A percentile compares a stretch with the other conserved stretches of the same genome.
Evolutionary conservation across 2,797 vertebrate species (phyloP).

Genomic region (Lates japonicus): DNA sequence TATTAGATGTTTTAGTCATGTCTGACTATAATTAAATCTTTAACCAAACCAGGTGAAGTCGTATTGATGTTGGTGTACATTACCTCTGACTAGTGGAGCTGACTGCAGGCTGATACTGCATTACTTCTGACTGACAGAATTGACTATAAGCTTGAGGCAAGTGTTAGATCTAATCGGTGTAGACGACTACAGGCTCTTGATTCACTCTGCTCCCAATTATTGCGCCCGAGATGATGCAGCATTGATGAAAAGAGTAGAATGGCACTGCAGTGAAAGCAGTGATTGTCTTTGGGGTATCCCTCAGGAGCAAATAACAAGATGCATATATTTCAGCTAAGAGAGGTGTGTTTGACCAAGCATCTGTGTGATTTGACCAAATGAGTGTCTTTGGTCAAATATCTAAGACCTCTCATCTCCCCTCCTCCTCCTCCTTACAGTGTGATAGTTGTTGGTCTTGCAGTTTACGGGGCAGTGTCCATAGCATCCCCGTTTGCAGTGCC

Average conservation of each 20-base stretch:
- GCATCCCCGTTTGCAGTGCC: conserved; percentile 8
- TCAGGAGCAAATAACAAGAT: conserved; percentile 27
- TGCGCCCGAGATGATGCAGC: conserved; percentile 36
- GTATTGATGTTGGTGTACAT: conserved; percentile 37
- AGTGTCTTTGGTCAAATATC: conserved; percentile 14
- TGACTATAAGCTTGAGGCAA: conserved; percentile 45
- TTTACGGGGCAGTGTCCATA: conserved; percentile 43
- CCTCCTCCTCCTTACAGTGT: conserved; percentile 13
- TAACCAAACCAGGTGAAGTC: conserved; percentile 11
- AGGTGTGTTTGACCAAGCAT: background rate
- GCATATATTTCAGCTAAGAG: background rate
- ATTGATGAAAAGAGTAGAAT: conserved; percentile 9
- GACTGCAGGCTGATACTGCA: conserved; percentile 27
- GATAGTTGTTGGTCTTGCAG: conserved; percentile 35
- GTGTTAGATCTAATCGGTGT: conserved; percentile 55
- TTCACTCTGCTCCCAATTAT: conserved; percentile 50
- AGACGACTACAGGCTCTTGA: conserved; percentile 43
- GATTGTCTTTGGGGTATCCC: conserved; percentile 23
- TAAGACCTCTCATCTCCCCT: background rate
- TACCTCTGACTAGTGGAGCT: conserved; percentile 28
- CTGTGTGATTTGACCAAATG: conserved; percentile 14
- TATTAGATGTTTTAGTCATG: background rate
- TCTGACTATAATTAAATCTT: conserved; percentile 23
- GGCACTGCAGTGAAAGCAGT: conserved; percentile 10
- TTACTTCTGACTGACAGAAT: conserved; percentile 50